Conservation (phyloP, 2,797 vertebrate genomes). For the Paedocypris micromegethes region DNA sequence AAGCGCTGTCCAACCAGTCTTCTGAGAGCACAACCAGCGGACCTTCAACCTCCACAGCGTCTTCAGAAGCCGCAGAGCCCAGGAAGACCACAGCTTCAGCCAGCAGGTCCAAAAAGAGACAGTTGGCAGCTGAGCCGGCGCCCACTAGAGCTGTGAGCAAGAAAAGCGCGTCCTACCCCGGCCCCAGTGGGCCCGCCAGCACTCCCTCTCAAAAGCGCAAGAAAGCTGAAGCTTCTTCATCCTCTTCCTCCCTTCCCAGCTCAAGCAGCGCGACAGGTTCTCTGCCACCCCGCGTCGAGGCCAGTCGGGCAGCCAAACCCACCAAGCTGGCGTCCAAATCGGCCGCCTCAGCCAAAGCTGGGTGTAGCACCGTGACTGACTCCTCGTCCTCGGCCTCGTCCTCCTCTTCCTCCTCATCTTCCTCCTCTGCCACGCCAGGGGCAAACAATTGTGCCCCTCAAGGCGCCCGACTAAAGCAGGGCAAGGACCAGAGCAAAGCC, state of each 20-base stretch:
- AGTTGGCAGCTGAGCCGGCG: constrained; percentile 70
- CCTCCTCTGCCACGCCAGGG: constrained; percentile 58
- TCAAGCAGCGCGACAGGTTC: constrained; percentile 83
- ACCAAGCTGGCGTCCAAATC: constrained; percentile 99
- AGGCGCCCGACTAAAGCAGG: constrained; percentile 95
- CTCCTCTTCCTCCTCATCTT: constrained; percentile 92
- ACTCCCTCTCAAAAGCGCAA: constrained; percentile 89
- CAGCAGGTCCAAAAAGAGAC: constrained; percentile 88
- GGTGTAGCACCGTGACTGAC: constrained; percentile 98
- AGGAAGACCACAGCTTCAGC: constrained; percentile 58
- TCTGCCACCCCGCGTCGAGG: constrained; percentile 88
- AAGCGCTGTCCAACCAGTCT: constrained; percentile 71
- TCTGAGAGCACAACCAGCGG: constrained; percentile 19
- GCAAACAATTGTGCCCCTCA: constrained; percentile 74
- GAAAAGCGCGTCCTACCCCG: constrained; percentile 70
- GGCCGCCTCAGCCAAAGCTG: constrained; percentile 99
- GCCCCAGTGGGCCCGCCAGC: constrained; percentile 76
- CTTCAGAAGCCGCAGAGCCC: constrained; percentile 47
- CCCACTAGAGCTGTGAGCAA: constrained; percentile 71
- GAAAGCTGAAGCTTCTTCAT: constrained; percentile 78
- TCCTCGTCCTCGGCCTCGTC: constrained; percentile 96
- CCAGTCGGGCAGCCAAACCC: constrained; percentile 91
- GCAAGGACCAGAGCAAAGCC: constrained; percentile 97
- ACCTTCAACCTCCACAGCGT: constrained; percentile 13
- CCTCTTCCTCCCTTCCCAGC: constrained; percentile 69